These are phyloP conservation scores for Habropoda laboriosa DNA, from an alignment of 1,140 invertebrate species.

Conservation along the genomic window DNA sequence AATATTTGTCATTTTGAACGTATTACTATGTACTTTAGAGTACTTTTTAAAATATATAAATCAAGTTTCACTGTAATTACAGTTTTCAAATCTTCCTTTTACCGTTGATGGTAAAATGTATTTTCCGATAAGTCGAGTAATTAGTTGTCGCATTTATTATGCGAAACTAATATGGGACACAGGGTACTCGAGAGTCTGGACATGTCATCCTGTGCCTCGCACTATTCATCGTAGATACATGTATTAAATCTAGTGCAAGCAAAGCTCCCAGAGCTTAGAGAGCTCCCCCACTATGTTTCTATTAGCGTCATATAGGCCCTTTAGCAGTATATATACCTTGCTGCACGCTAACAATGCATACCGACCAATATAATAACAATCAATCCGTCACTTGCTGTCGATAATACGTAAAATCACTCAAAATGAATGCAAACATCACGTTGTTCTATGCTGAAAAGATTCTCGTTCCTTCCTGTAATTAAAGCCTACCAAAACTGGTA, in stretches of 20 bases:
- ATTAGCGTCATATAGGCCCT: constrained; percentile 10
- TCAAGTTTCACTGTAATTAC: too few species aligned
- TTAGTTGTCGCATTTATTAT: constrained; percentile 2
- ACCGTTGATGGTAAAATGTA: background rate
- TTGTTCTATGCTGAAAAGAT: too few species aligned
- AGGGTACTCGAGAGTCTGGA: background rate
- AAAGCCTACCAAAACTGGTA: too few species aligned
- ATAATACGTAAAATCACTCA: background rate
- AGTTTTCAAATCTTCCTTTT: background rate
- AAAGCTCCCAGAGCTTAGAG: constrained; percentile 25
- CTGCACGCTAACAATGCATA: constrained; percentile 5
- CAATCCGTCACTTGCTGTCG: background rate
- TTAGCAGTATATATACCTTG: constrained; percentile 4
- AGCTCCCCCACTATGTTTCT: constrained; percentile 15
- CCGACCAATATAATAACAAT: constrained; percentile 3
- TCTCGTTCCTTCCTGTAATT: background rate
- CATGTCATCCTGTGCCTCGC: background rate
- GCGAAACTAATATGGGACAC: background rate
- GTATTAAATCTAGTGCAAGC: constrained; percentile 29
- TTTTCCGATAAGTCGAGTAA: background rate
- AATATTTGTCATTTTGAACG: too few species aligned
- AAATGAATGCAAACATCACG: background rate
- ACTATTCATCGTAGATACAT: constrained; percentile 22
- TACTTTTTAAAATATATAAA: too few species aligned
- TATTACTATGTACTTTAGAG: too few species aligned